Conservation (phyloP, 2,113 vertebrate species). For the Galeopterus variegatus region DNA sequence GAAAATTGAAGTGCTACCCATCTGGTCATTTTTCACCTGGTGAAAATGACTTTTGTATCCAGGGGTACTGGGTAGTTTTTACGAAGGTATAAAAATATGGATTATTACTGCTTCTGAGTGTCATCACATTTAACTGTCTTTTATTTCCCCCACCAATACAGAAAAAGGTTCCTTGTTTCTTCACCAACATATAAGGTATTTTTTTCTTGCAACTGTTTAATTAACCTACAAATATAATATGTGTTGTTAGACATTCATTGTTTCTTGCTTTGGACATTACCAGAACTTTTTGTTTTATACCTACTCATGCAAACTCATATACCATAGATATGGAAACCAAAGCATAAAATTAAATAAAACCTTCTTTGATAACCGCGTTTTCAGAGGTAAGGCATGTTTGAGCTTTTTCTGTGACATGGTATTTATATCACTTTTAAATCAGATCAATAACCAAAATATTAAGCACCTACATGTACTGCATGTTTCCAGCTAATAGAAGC, state of each 20-base stretch:
- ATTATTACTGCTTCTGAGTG: neutral
- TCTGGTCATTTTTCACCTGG: neutral
- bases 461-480: neutral
- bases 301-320: slow-evolving; percentile 28
- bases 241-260: neutral
- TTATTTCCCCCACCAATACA: neutral
- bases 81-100: slow-evolving; percentile 14
- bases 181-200: neutral
- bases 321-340: slow-evolving; percentile 6
- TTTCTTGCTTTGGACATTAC: neutral
- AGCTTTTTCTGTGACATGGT: neutral
- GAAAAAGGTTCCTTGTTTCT: neutral
- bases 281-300: slow-evolving; percentile 24
- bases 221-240: slow-evolving; percentile 45
- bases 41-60: neutral
- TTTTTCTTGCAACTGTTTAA: slow-evolving; percentile 7
- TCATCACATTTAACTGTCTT: neutral
- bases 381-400: neutral
- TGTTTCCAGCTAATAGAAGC: neutral
- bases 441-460: slow-evolving; percentile 19
- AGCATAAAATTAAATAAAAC: neutral
- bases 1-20: neutral
- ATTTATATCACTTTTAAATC: neutral
- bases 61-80: neutral
- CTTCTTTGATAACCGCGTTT: slow-evolving; percentile 24